phyloP scores from a whole-genome alignment of 2,797 vertebrate species.

The Poecilia picta region DNA sequence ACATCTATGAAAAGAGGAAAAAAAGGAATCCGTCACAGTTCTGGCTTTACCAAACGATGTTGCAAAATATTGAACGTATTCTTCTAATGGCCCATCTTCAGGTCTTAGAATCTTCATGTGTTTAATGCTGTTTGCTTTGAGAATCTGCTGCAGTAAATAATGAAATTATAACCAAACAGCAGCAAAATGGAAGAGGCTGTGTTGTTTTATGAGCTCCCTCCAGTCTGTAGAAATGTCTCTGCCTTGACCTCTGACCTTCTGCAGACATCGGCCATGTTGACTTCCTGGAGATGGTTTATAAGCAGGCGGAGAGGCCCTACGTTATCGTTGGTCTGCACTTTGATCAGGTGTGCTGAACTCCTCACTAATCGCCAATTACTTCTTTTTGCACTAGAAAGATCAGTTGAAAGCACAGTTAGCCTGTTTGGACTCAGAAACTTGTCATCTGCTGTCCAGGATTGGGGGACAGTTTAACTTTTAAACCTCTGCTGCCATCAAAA shows the following conservation, averaged over 20 bases:
- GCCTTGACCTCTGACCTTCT: constrained; percentile 65
- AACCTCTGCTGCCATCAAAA: neutral
- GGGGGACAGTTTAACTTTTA: neutral
- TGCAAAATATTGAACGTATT: neutral
- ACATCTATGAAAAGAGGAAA: neutral
- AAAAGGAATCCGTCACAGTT: neutral
- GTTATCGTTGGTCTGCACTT: constrained; percentile 96
- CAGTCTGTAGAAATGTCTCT: constrained; percentile 12
- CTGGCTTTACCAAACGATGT: neutral
- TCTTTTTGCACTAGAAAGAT: constrained; percentile 14
- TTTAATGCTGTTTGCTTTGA: neutral
- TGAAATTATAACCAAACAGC: neutral
- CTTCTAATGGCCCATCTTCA: neutral
- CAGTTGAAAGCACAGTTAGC: constrained; percentile 2
- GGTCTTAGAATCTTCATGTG: neutral
- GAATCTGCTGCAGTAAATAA: neutral
- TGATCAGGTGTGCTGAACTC: constrained; percentile 87
- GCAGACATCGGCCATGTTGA: constrained; percentile 96
- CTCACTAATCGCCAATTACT: neutral
- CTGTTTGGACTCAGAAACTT: neutral
- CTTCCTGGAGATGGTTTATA: constrained; percentile 92
- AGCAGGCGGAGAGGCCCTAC: constrained; percentile 88
- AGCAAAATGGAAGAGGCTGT: neutral
- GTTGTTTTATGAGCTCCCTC: neutral
- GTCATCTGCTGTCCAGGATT: neutral